Percentiles rank a stretch among this genome's conserved stretches.
Conservation (phyloP, 1,140 invertebrate genomes). For the Batillaria attramentaria region DNA sequence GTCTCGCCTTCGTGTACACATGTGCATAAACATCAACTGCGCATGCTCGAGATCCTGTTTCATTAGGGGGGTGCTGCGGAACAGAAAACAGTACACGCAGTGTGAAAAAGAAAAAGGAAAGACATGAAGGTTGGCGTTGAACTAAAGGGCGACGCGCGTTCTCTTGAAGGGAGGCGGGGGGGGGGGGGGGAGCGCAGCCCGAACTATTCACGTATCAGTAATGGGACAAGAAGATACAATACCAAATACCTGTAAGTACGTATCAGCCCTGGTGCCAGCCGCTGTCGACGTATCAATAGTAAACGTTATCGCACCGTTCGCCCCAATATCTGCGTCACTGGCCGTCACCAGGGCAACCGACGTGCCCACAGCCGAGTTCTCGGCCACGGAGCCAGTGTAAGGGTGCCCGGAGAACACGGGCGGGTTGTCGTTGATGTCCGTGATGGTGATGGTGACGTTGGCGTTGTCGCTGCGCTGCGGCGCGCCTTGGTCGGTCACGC, state of each 20-base stretch:
- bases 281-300: constrained; percentile 83
- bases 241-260: constrained; percentile 83
- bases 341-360: constrained; percentile 86
- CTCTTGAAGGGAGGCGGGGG: too few species aligned
- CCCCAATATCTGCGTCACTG: constrained; percentile 59
- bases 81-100: too few species aligned
- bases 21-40: too few species aligned
- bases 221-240: too few species aligned
- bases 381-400: constrained; percentile 81
- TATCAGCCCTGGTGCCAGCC: constrained; percentile 51
- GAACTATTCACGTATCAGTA: too few species aligned
- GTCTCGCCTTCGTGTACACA: too few species aligned
- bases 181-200: too few species aligned
- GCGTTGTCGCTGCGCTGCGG: constrained; percentile 41
- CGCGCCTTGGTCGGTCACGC: constrained; percentile 46
- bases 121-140: too few species aligned
- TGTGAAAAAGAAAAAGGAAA: too few species aligned
- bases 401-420: constrained; percentile 69
- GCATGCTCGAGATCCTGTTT: too few species aligned
- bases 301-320: constrained; percentile 74
- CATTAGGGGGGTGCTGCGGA: too few species aligned
- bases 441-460: constrained; percentile 54
- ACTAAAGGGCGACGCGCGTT: too few species aligned
- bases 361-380: constrained; percentile 90
- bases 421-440: constrained; percentile 66